A percentile compares a stretch with the other conserved stretches of the same genome.
Evolutionary conservation across 1,140 invertebrate species (phyloP).

Genomic region (Nasonia giraulti): DNA sequence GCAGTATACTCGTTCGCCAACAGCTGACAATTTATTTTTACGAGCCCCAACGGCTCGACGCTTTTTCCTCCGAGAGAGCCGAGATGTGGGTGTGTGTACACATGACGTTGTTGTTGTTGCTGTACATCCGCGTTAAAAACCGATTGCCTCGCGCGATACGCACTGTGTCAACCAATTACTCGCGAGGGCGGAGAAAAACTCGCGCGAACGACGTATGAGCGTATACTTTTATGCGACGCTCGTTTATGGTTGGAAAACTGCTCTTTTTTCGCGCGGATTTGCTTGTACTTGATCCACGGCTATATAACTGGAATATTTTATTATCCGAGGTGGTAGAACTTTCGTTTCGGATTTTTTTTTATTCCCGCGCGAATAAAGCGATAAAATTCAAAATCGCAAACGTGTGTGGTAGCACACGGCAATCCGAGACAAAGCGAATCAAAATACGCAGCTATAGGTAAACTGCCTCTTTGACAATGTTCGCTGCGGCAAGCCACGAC

Average conservation of each 20-base stretch:
- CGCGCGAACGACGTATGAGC: neutral
- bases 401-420: too few relatives aligned
- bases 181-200: neutral
- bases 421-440: too few relatives aligned
- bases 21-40: conserved; percentile 28
- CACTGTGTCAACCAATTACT: conserved; percentile 27
- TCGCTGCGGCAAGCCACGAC: neutral
- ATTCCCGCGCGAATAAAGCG: too few relatives aligned
- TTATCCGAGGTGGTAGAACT: too few relatives aligned
- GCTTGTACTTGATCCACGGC: too few relatives aligned
- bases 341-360: too few relatives aligned
- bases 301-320: too few relatives aligned
- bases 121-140: neutral
- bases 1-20: neutral
- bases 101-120: neutral
- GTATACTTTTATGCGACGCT: neutral
- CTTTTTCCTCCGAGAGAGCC: neutral
- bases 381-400: too few relatives aligned
- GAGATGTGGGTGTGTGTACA: neutral
- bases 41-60: neutral
- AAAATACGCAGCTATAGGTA: too few relatives aligned
- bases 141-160: neutral
- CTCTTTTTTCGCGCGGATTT: neutral
- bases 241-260: neutral
- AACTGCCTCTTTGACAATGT: neutral